These are phyloP conservation scores for Coptotermes formosanus DNA, from an alignment of 1,140 invertebrate genomes.

Conservation along the genomic window DNA sequence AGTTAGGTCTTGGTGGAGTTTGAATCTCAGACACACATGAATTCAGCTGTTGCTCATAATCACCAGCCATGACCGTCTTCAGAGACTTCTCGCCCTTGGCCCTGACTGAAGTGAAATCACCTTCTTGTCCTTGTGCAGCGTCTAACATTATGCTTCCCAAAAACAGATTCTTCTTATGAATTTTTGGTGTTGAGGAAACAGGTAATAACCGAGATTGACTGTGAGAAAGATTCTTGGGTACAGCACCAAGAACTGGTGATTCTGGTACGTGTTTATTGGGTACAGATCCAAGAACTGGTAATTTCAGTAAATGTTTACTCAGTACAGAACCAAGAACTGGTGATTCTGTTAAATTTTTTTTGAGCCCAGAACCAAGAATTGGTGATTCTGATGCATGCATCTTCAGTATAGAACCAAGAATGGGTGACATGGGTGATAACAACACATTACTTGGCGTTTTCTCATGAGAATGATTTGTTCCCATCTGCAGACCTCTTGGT, in stretches of 20 bases:
- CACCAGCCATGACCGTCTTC: too few relatives aligned
- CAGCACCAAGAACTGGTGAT: neutral
- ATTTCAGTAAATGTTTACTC: neutral
- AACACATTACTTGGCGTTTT: neutral
- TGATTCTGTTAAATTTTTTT: too few relatives aligned
- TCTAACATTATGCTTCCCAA: neutral
- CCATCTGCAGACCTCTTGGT: too few relatives aligned
- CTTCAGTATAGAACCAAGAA: neutral
- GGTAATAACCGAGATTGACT: neutral
- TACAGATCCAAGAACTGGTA: neutral
- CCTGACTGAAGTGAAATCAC: too few relatives aligned
- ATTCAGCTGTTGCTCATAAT: neutral
- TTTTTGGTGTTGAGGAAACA: neutral
- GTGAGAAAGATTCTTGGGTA: neutral
- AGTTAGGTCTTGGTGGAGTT: neutral
- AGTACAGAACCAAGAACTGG: too few relatives aligned
- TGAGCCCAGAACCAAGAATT: neutral
- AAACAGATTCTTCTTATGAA: neutral
- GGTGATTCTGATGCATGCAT: neutral
- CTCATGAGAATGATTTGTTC: too few relatives aligned
- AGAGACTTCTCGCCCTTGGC: too few relatives aligned
- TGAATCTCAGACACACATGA: neutral
- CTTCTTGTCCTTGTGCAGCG: neutral
- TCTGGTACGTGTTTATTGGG: neutral
- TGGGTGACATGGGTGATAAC: neutral